Conservation (phyloP, 2,888 invertebrate species). For the Plebejus argus region DNA sequence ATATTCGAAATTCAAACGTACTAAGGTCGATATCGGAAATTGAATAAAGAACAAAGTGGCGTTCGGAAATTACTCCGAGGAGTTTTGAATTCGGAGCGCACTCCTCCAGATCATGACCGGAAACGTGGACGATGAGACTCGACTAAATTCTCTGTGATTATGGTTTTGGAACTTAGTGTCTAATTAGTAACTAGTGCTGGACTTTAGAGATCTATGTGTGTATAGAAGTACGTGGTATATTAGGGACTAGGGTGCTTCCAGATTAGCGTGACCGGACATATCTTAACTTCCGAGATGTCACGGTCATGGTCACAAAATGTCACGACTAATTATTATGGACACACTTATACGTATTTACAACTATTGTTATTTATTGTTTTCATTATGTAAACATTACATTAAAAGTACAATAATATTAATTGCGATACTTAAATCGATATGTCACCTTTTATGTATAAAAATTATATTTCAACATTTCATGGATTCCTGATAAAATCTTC, state of each 20-base stretch:
- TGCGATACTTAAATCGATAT: background rate
- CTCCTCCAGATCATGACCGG: constrained; percentile 72
- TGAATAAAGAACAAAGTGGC: constrained; percentile 79
- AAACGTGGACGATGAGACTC: constrained; percentile 74
- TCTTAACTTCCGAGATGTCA: too few relatives aligned
- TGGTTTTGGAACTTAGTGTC: background rate
- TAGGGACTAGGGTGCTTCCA: too few relatives aligned
- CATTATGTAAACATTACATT: too few relatives aligned
- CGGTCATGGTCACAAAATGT: too few relatives aligned
- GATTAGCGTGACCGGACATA: too few relatives aligned
- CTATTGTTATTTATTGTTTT: too few relatives aligned
- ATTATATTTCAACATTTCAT: constrained; percentile 21
- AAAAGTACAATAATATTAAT: too few relatives aligned
- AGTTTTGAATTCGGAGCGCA: constrained; percentile 68
- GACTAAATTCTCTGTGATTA: constrained; percentile 29
- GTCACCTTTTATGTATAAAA: background rate
- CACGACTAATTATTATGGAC: too few relatives aligned
- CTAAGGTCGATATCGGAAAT: constrained; percentile 73
- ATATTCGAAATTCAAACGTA: constrained; percentile 55
- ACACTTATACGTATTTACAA: too few relatives aligned
- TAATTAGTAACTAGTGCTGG: background rate
- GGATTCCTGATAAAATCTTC: constrained; percentile 35
- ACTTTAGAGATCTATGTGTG: background rate
- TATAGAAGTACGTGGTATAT: background rate
- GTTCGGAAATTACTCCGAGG: constrained; percentile 78